phyloP scores from a whole-genome alignment of 1,140 invertebrate genomes.

The Steinernema feltiae region DNA sequence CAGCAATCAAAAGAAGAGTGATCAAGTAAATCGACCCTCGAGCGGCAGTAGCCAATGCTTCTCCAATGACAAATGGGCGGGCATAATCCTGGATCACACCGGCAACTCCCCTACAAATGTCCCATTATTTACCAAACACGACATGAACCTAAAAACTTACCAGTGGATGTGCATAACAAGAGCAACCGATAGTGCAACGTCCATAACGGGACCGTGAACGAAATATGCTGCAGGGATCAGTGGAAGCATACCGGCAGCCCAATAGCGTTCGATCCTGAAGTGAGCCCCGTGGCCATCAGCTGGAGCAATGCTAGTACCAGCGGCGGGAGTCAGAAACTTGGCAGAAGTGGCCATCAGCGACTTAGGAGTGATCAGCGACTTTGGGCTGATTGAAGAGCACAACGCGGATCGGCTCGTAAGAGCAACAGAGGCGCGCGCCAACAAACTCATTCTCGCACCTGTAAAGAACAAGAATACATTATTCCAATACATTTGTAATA shows the following conservation, averaged over 20 bases:
- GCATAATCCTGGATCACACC: constrained; percentile 54
- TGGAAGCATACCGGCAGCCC: constrained; percentile 46
- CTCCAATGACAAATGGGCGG: constrained; percentile 54
- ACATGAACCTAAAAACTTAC: constrained; percentile 37
- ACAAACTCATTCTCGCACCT: neutral
- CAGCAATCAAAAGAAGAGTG: constrained; percentile 23
- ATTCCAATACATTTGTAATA: neutral
- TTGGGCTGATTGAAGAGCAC: too few relatives aligned
- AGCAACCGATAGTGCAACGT: constrained; percentile 48
- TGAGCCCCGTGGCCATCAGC: constrained; percentile 5
- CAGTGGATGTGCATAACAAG: constrained; percentile 52
- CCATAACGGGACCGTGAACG: constrained; percentile 53
- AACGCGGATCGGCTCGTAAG: neutral
- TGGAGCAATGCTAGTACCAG: neutral
- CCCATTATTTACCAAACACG: constrained; percentile 5
- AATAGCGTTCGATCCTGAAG: constrained; percentile 51
- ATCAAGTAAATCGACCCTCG: constrained; percentile 36
- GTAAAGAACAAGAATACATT: neutral
- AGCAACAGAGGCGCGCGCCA: neutral
- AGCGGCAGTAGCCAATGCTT: constrained; percentile 43
- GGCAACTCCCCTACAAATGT: constrained; percentile 44
- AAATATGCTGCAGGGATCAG: constrained; percentile 54
- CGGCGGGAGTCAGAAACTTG: neutral
- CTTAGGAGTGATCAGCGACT: too few relatives aligned
- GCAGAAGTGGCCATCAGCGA: neutral